Percentiles rank a stretch among this genome's conserved stretches.
These are phyloP conservation scores for Nomada lathburiana DNA, from an alignment of 2,888 invertebrate species.

Conservation along the genomic window DNA sequence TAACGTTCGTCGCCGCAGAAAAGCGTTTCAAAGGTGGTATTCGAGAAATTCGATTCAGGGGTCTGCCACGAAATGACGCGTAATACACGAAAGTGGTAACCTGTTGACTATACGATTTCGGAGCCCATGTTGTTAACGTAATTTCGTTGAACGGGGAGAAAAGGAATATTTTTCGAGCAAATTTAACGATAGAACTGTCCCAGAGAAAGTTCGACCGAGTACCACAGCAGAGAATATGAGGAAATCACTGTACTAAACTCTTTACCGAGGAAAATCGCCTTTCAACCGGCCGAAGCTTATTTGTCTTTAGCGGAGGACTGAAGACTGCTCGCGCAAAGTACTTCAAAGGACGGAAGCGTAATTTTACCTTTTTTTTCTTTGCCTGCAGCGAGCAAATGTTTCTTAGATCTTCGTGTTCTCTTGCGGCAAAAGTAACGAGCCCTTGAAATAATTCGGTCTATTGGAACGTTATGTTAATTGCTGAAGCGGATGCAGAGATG, in stretches of 20 bases:
- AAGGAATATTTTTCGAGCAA: background rate
- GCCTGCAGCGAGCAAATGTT: background rate
- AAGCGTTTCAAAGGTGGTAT: conserved; percentile 10
- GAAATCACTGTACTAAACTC: conserved; percentile 18
- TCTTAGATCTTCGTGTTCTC: background rate
- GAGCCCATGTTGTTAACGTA: background rate
- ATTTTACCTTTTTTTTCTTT: background rate
- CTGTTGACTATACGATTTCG: background rate
- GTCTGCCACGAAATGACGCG: no score
- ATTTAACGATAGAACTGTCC: conserved; percentile 38
- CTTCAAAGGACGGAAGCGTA: conserved; percentile 30
- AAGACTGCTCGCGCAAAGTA: conserved; percentile 1
- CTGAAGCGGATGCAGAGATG: background rate
- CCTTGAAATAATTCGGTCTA: background rate
- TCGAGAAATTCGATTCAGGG: conserved; percentile 10
- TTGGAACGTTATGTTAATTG: background rate
- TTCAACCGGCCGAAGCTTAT: background rate
- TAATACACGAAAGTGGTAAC: background rate
- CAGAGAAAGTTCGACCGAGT: background rate
- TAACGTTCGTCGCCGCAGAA: conserved; percentile 38
- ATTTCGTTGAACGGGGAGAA: background rate
- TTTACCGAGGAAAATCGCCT: conserved; percentile 3
- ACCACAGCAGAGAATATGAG: background rate
- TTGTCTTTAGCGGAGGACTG: conserved; percentile 14
- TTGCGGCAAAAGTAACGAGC: background rate